These are phyloP conservation scores for Lycophotia porphyrea DNA, from an alignment of 2,888 invertebrate species.

Conservation along the genomic window DNA sequence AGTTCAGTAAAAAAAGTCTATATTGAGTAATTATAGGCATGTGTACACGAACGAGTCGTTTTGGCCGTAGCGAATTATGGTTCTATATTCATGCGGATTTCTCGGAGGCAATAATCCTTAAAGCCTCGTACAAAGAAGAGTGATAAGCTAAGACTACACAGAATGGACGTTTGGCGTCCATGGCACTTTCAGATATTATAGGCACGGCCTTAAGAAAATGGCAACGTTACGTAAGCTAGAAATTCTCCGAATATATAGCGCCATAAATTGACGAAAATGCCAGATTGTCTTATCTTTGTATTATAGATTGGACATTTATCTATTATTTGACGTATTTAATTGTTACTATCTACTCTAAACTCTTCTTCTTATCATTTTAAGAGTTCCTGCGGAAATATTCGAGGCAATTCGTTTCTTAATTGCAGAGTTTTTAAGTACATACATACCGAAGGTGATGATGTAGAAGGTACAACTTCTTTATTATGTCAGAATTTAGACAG, in stretches of 20 bases:
- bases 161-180: neutral
- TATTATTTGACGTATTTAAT: slow-evolving; percentile 19
- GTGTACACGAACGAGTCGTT: neutral
- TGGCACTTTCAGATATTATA: slow-evolving; percentile 14
- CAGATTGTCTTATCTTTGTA: slow-evolving; percentile 32
- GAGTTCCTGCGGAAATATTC: slow-evolving; percentile 22
- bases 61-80: neutral
- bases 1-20: neutral
- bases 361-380: neutral
- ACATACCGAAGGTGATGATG: neutral
- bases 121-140: slow-evolving; percentile 24
- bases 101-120: slow-evolving; percentile 19
- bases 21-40: neutral
- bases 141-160: slow-evolving; percentile 15
- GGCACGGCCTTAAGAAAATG: slow-evolving; percentile 17
- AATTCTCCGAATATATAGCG: slow-evolving; percentile 29
- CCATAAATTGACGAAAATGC: slow-evolving; percentile 34
- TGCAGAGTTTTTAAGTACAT: neutral
- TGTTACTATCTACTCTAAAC: no score
- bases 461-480: neutral
- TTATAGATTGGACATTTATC: slow-evolving; percentile 11
- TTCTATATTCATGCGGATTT: neutral
- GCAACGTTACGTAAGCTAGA: slow-evolving; percentile 16
- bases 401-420: slow-evolving; percentile 28
- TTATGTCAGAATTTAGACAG: no score